Evolutionary conservation across 2,113 vertebrate genomes (phyloP).

Genomic region (Eurystomus gularis): DNA sequence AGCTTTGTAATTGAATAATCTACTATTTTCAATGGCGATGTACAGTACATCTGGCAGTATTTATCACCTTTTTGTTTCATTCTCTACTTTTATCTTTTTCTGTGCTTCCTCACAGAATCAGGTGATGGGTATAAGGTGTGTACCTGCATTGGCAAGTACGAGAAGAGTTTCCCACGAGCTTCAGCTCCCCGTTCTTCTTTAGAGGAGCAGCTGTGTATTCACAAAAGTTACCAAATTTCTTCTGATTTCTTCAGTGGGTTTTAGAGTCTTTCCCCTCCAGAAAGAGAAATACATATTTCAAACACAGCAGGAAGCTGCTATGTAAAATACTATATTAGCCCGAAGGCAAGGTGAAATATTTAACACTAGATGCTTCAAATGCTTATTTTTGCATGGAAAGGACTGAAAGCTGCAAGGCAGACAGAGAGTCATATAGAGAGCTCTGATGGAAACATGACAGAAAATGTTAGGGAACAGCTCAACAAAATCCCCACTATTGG

Average conservation of each 20-base stretch:
- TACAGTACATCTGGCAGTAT: background rate
- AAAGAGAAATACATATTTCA: background rate
- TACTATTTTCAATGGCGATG: background rate
- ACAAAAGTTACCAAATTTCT: background rate
- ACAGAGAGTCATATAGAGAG: background rate
- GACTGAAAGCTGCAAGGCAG: background rate
- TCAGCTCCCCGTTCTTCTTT: background rate
- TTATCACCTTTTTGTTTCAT: background rate
- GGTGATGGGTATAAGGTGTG: background rate
- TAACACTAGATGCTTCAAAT: background rate
- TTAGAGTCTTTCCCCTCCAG: background rate
- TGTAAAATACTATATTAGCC: background rate
- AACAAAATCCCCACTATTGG: background rate
- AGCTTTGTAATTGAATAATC: background rate
- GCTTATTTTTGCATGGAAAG: background rate
- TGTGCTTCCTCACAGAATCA: background rate
- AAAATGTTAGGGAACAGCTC: background rate
- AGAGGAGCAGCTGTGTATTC: background rate
- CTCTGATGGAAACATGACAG: background rate
- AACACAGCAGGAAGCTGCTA: background rate
- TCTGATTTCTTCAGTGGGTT: background rate
- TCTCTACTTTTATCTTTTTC: background rate
- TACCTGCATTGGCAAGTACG: background rate
- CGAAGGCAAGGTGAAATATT: background rate
- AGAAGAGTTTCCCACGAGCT: background rate